These are phyloP conservation scores for Manis crassicaudata DNA, from an alignment of 2,797 vertebrate genomes.

Conservation along the genomic window DNA sequence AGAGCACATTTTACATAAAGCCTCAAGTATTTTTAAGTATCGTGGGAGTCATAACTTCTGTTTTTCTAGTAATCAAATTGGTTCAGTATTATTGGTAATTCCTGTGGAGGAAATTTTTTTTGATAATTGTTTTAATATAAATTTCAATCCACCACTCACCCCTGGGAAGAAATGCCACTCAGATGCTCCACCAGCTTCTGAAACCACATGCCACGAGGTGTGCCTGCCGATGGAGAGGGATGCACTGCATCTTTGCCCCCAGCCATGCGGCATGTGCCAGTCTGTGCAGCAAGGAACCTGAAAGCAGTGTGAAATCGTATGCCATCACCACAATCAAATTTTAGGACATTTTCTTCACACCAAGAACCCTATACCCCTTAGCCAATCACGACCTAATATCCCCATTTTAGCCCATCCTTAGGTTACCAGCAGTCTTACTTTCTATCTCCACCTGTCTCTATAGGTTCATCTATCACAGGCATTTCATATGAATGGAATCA, in stretches of 20 bases:
- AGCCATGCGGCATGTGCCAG: fast-evolving
- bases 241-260: not conserved
- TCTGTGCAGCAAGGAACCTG: not conserved
- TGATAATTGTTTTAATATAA: not conserved
- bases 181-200: not conserved
- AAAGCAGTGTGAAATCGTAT: not conserved
- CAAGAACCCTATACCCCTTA: no score
- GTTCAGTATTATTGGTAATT: not conserved
- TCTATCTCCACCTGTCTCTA: no score
- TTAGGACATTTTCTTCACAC: no score
- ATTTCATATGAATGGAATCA: no score
- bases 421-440: no score
- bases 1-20: not conserved
- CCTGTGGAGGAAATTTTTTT: not conserved
- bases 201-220: not conserved
- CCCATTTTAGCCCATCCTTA: no score
- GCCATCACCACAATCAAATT: no score
- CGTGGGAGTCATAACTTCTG: not conserved
- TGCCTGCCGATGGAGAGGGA: not conserved
- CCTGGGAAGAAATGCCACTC: not conserved
- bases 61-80: constrained; percentile 32
- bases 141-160: not conserved
- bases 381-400: no score
- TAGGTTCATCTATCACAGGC: no score
- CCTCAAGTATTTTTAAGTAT: constrained; percentile 28